Base-by-base conservation (phyloP, 2,113 vertebrate species). In the Chelonoidis abingdonii region DNA sequence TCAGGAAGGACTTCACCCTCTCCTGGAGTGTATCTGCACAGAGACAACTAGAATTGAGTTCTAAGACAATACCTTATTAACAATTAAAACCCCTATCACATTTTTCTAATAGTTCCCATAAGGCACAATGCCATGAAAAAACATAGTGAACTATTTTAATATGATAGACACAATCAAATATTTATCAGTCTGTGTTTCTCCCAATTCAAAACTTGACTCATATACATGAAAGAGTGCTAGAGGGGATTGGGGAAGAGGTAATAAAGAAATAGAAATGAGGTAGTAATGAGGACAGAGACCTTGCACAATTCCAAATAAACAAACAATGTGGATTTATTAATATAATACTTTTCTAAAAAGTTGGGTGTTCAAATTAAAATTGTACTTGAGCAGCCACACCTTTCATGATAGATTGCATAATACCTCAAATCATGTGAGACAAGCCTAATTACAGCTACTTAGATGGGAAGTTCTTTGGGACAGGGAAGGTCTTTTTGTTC, bases 201-300 rank as follows among this genome's bases (percentile, higher is more conserved):
- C 29, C 59, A 62, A 31, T 16, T 75, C 88, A 90, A 59, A 92
- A 88, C 83, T 27, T 8, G 85, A 19, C 59, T 62, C 31, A 29
- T 62, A 8, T 57, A 19, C 59, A 11, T 53, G 54, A 95, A 88
- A 93, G 4, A 88, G 4, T 17, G 85, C 49, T 25, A 80, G 22
- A 86, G 59, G 87, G 24, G 79, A 47, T 4, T 80, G 27, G 72
- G 3, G 47, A 69, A 80, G 6, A 57, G 3, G 11, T 52, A 86
- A 93, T 59, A 93, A 90, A 93, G n/a, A 91, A 94, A 80, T 38
- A 92, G 24, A 95, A 90, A 92, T 85, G 19, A 93, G 10, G 3
- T 81, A 38, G 53, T 93, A 90, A 82, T 76, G 1, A 87, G 69
- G 56, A 38, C 19, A 49, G 10, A 69, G 22, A 22, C 47, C 41